Conservation (phyloP, 2,797 vertebrate species). For the Molothrus aeneus region DNA sequence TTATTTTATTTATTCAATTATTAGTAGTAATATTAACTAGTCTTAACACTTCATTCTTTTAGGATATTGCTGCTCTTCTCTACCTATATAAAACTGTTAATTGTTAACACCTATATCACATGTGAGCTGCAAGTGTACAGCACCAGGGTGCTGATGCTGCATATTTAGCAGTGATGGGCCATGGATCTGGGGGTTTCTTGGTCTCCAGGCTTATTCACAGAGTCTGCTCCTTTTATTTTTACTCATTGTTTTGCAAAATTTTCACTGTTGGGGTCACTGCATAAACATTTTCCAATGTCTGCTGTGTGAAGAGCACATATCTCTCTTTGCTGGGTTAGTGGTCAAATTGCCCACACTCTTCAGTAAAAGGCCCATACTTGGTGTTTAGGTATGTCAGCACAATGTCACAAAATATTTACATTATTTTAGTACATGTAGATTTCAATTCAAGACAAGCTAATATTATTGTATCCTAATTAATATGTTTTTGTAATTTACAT, state of each 20-base stretch:
- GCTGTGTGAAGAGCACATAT: not conserved
- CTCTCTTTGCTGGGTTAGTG: not conserved
- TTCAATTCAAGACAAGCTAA: not conserved
- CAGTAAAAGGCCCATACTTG: accelerated
- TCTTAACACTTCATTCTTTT: not conserved
- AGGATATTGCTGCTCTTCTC: not conserved
- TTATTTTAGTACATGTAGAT: not conserved
- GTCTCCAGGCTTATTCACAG: not conserved
- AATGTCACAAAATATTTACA: not conserved
- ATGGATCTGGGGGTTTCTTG: not conserved
- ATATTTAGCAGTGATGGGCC: not conserved
- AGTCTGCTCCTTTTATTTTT: not conserved
- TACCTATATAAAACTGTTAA: not conserved
- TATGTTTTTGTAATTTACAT: not conserved
- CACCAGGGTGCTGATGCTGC: not conserved
- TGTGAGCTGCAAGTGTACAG: not conserved
- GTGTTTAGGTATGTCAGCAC: not conserved
- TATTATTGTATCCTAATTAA: not conserved
- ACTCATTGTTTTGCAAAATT: not conserved
- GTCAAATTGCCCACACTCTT: not conserved
- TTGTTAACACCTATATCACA: not conserved
- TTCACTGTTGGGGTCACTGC: not conserved
- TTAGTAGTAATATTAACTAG: not conserved
- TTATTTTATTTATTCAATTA: not conserved
- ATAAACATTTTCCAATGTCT: not conserved